Percentiles rank a stretch among this genome's conserved stretches.
phyloP scores from a whole-genome alignment of 2,888 invertebrate species.

The Phasia obesa region DNA sequence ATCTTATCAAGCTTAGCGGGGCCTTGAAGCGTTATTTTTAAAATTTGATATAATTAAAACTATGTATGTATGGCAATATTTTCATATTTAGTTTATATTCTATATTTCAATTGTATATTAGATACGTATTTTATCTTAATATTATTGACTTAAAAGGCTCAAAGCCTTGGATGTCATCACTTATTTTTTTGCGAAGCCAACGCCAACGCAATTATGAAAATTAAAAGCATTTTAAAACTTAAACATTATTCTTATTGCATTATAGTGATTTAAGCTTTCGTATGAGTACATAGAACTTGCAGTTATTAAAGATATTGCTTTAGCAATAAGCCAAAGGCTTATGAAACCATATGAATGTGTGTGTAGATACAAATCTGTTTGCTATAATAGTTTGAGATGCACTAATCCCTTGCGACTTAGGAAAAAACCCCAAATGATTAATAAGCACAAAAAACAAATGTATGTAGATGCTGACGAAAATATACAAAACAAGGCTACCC shows the following conservation, averaged over 20 bases:
- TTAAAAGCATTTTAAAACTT: too few relatives aligned
- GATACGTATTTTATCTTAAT: too few relatives aligned
- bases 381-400: constrained; percentile 50
- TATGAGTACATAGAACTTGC: neutral
- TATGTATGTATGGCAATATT: too few relatives aligned
- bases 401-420: constrained; percentile 46
- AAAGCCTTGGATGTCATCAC: too few relatives aligned
- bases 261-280: constrained; percentile 1
- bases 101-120: too few relatives aligned
- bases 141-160: too few relatives aligned
- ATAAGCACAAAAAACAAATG: constrained; percentile 63
- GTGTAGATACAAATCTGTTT: constrained; percentile 20
- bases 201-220: too few relatives aligned
- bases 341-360: constrained; percentile 10
- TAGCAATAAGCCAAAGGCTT: constrained; percentile 17
- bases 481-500: constrained; percentile 49
- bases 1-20: too few relatives aligned
- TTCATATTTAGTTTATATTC: too few relatives aligned
- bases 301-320: constrained; percentile 32
- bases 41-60: too few relatives aligned
- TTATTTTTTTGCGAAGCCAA: too few relatives aligned
- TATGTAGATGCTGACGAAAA: constrained; percentile 36
- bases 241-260: neutral
- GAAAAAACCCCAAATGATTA: constrained; percentile 48
- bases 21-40: too few relatives aligned